Base-by-base conservation (phyloP, 2,888 invertebrate genomes). In the Pherbina coryleti region DNA sequence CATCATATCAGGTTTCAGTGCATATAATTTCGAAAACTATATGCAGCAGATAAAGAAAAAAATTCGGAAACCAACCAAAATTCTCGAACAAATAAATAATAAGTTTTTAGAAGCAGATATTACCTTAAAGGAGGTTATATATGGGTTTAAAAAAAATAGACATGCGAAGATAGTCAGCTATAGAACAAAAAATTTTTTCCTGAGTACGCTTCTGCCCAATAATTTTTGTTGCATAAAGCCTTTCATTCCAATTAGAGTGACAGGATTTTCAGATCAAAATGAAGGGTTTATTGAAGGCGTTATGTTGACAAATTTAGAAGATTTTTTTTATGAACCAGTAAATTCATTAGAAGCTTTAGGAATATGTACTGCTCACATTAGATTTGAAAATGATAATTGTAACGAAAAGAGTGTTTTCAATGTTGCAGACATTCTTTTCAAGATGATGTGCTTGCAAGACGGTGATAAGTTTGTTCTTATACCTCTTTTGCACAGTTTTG, bases 11-110 rank as follows among this genome's bases (percentile, higher is more conserved):
- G 67, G 70, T 66, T 78, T 75, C 55, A 22, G 66, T 9, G 75
- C 76, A 25, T 78, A 78, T 34, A 53, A 57, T 37, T 78, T 78
- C 37, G 78, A 78, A 53, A 78, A 75, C 60, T 64, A 53, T 57
- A 64, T 78, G 70, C 31, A 31, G 31, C 3, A 31, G 5, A 4
- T 31, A 31, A 31, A 31, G 5, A 31, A 31, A 78, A 75, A 75
- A n/a, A 60, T 78, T 28, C 75, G 64, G 9, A 75, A 71, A 22
- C 71, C 78, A 14, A 17, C 75, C 28, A 55, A 78, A 64, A 78
- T 78, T 34, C 69, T 78, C 22, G 25, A 75, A 9, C 75, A 78
- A 62, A 49, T 75, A n/a, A 31, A 31, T 22, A 55, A 70, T 49
- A 78, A 78, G 70, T 60, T 37, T 67, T 25, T n/a, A 22, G 4